Base-by-base conservation (phyloP, 2,888 invertebrate genomes). In the Eucera pruinosa region DNA sequence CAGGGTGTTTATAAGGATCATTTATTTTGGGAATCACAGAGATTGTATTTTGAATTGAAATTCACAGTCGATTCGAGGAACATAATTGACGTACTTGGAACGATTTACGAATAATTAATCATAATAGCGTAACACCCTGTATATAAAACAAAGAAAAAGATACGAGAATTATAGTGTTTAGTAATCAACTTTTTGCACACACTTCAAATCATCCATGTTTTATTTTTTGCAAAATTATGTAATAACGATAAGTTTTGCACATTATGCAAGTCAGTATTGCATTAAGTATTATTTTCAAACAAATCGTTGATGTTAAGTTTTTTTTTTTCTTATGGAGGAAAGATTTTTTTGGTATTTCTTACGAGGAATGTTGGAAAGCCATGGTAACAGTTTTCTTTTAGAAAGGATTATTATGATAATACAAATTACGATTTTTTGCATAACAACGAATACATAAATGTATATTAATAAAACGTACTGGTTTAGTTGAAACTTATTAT, bases 251-350 rank as follows among this genome's bases (percentile, higher is more conserved):
- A 48, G 54, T 70, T 70, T 43, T 78, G 50, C 65, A 68, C 67
- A 84, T 83, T 81, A 84, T 84, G 83, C 83, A 78, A 84, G 73
- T 81, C 68, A 67, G 65, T 83, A 78, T 81, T 84, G 76, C 81
- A 78, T 66, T 27, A 71, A 73, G 48, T 64, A 47, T 73, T 65
- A 60, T 76, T 82, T 67, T 67, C n/a, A 23, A 61, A 61, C 41
- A 43, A 30, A 18, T 41, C 9, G 54, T 66, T 36, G 55, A 62
- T 43, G 25, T 54, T 55, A 18, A 57, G 39, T 72, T 66, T 15
- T 68, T 36, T 50, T 11, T 1, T n/a, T n/a, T n/a, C n/a, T n/a
- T n/a, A n/a, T n/a, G n/a, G 0, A 5, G 25, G 20, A 60, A 41
- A 50, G 36, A 45, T n/a, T 20, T 30, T 52, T 54, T 30, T 39